phyloP scores from a whole-genome alignment of 2,888 invertebrate genomes.

The Rhabditoides inermis region DNA sequence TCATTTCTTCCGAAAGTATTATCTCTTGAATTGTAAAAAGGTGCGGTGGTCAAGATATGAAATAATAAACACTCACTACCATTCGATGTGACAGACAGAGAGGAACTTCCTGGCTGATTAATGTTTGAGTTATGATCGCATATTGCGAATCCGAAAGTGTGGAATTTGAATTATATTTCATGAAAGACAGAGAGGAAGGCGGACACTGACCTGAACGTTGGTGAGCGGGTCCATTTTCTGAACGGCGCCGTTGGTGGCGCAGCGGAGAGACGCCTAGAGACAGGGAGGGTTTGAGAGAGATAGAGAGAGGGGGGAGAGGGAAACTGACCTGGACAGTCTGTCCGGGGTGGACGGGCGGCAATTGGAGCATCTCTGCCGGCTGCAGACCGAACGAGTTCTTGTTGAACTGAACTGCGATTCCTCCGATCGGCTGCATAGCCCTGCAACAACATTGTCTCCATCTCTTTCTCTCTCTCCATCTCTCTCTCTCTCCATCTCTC shows the following conservation, averaged over 20 bases:
- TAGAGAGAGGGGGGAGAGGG: not conserved
- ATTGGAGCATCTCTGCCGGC: conserved; percentile 74
- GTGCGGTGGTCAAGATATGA: no score
- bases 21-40: no score
- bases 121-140: no score
- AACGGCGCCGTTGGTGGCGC: conserved; percentile 79
- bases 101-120: no score
- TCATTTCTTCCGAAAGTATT: no score
- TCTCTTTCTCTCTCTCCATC: no score
- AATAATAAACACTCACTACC: no score
- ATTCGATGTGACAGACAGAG: no score
- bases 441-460: conserved; percentile 53
- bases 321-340: conserved; percentile 64
- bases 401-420: conserved; percentile 94
- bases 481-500: no score
- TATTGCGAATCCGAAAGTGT: no score
- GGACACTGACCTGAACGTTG: conserved; percentile 70
- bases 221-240: conserved; percentile 95
- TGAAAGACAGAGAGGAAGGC: not conserved
- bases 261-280: conserved; percentile 61
- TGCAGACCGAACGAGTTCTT: conserved; percentile 86
- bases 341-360: conserved; percentile 68
- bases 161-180: not conserved
- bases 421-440: conserved; percentile 93
- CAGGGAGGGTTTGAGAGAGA: not conserved